Percentiles rank a stretch among this genome's conserved stretches.
Conservation (phyloP, 23 tunicate species). For the Corella eumyota region DNA sequence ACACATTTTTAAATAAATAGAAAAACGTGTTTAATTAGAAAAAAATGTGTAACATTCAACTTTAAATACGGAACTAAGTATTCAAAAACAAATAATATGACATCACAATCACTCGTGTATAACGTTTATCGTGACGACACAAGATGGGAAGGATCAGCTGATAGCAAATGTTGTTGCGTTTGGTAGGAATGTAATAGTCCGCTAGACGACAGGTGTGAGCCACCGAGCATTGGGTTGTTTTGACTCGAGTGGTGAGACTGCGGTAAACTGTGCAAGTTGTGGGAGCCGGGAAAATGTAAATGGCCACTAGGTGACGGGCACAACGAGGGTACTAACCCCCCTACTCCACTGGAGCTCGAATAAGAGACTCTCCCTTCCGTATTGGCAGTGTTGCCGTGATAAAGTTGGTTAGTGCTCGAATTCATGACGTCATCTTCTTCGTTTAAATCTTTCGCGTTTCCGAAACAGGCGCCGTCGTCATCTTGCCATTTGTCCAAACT, state of each 20-base stretch:
- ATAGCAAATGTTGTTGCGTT: constrained; percentile 7
- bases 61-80: too few relatives aligned
- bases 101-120: neutral
- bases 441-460: constrained; percentile 3
- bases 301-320: constrained; percentile 13
- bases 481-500: constrained; percentile 96
- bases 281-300: constrained; percentile 28
- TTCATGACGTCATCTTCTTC: neutral
- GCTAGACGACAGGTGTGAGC: constrained; percentile 18
- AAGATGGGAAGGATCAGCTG: constrained; percentile 2
- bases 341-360: constrained; percentile 2
- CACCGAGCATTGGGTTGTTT: constrained; percentile 22
- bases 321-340: constrained; percentile 2
- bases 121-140: constrained; percentile 7
- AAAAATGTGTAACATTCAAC: too few relatives aligned
- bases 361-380: constrained; percentile 1
- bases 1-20: too few relatives aligned
- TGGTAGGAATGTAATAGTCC: constrained; percentile 17
- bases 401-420: neutral
- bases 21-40: too few relatives aligned
- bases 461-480: constrained; percentile 16
- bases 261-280: constrained; percentile 30
- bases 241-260: constrained; percentile 33
- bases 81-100: too few relatives aligned
- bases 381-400: neutral